phyloP scores from a whole-genome alignment of 2,797 vertebrate genomes.

The Scolopax rusticola region DNA sequence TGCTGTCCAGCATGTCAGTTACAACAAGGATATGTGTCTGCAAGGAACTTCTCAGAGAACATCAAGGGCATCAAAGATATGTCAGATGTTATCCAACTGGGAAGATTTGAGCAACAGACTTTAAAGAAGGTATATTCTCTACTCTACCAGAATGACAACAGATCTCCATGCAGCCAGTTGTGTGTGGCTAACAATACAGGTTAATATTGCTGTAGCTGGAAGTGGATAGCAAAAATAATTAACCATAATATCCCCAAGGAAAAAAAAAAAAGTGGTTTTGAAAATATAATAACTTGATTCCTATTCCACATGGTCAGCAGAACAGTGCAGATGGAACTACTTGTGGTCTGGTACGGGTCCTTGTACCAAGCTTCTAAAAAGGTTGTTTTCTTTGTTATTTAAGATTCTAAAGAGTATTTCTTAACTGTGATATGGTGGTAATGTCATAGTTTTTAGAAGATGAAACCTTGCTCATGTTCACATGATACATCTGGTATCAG shows the following conservation, averaged over 20 bases:
- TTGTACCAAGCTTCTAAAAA: background rate
- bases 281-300: background rate
- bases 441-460: background rate
- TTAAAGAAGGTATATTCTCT: background rate
- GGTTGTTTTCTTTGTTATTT: background rate
- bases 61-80: background rate
- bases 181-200: background rate
- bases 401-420: background rate
- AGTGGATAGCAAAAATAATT: background rate
- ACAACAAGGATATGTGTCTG: background rate
- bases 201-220: background rate
- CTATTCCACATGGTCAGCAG: background rate
- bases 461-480: background rate
- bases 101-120: background rate
- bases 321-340: background rate
- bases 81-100: background rate
- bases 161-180: background rate
- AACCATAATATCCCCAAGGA: background rate
- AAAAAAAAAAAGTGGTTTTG: background rate
- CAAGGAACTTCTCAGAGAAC: background rate
- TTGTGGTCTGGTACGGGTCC: rapidly evolving
- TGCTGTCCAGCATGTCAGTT: background rate
- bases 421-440: background rate
- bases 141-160: background rate
- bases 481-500: background rate